Evolutionary conservation across 2,888 invertebrate species (phyloP).

Genomic region (Lithophane socia): DNA sequence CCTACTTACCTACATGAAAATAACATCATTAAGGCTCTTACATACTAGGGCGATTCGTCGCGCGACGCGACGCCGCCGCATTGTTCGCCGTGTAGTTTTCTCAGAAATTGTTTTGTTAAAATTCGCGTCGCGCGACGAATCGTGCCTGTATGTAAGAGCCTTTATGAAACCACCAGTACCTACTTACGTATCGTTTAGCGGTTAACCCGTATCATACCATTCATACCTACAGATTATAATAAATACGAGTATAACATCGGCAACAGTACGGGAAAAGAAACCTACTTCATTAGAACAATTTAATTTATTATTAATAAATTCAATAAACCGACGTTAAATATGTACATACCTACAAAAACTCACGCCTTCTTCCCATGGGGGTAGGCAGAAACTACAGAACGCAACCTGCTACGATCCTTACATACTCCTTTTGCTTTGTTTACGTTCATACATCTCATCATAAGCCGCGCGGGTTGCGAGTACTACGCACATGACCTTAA

Average conservation of each 20-base stretch:
- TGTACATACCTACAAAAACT: too few relatives aligned
- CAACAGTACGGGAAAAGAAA: background rate
- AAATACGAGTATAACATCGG: background rate
- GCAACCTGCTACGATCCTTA: background rate
- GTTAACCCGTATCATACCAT: background rate
- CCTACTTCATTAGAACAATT: background rate
- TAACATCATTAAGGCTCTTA: background rate
- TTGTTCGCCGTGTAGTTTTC: too few relatives aligned
- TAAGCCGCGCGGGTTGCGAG: background rate
- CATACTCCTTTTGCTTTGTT: background rate
- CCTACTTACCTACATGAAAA: background rate
- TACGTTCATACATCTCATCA: background rate
- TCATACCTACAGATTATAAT: background rate
- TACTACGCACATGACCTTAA: background rate
- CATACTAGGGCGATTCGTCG: too few relatives aligned
- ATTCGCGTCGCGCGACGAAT: too few relatives aligned
- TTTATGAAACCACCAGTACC: conserved; percentile 5
- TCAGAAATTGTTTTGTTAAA: too few relatives aligned
- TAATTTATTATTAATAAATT: too few relatives aligned
- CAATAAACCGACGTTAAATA: background rate
- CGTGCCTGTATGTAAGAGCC: too few relatives aligned
- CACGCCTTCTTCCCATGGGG: background rate
- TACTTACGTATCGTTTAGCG: background rate
- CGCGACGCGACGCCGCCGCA: too few relatives aligned
- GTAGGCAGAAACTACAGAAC: background rate